phyloP scores from a whole-genome alignment of 2,113 vertebrate species.

The Ictalurus furcatus region DNA sequence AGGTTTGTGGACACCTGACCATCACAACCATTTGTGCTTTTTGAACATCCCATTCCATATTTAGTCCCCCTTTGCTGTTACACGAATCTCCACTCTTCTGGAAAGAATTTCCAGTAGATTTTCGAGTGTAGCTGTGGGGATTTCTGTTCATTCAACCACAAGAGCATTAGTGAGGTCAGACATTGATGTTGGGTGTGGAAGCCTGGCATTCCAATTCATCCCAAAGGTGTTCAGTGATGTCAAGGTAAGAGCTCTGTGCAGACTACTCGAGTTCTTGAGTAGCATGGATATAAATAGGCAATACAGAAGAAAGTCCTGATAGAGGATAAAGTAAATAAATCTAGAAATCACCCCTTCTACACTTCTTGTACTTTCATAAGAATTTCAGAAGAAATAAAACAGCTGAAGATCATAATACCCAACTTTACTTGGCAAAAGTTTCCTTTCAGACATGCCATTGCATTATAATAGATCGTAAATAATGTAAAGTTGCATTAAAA shows the following conservation, averaged over 20 bases:
- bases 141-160: neutral
- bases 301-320: neutral
- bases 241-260: neutral
- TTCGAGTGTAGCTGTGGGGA: neutral
- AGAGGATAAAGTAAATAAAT: conserved; percentile 52
- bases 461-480: conserved; percentile 25
- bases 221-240: neutral
- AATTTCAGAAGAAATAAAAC: neutral
- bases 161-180: neutral
- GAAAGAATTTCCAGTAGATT: neutral
- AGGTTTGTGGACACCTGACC: neutral
- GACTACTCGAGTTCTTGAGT: neutral
- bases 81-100: neutral
- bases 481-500: conserved; percentile 16
- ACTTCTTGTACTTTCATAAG: conserved; percentile 27
- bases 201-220: neutral
- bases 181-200: neutral
- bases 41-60: neutral
- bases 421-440: conserved; percentile 58
- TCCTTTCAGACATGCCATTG: conserved; percentile 59
- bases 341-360: conserved; percentile 50
- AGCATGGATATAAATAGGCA: conserved; percentile 3
- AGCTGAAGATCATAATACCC: conserved; percentile 51
- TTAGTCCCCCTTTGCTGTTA: neutral
- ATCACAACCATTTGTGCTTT: neutral